Base-by-base conservation (phyloP, 2,113 vertebrate genomes). In the Arvicanthis niloticus region DNA sequence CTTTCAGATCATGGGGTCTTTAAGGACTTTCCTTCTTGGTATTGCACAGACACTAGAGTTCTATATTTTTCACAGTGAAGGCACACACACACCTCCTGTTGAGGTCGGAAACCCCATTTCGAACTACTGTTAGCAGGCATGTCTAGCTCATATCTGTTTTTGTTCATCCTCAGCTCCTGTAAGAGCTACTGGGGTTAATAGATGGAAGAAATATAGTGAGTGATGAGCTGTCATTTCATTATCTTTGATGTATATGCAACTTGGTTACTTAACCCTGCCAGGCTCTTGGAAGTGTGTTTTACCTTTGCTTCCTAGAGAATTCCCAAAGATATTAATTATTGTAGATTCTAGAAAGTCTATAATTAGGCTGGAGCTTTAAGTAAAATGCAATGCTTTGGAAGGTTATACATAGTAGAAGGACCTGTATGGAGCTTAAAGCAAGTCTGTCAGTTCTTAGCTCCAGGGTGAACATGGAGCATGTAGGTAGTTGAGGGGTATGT, bases 61-160 rank as follows among this genome's bases (percentile, higher is more conserved):
- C 16, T 22, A 89, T 68, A 24, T 51, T 95, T 95, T 95, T 88
- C 13, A 88, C 19, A 76, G 37, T 62, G 56, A 96, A 21, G 62
- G 29, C 12, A 42, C 45, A 12, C 3, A 9, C 3, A 21, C n/a
- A 3, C 48, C 73, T 86, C 7, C 17, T 78, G 12, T 90, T 58
- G 56, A 4, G 48, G 12, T 51, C 45, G 42, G 22, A 48, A 70
- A 7, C 0, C 29, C 9, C 7, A n/a, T 91, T 92, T 31, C 51
- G 16, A 56, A 48, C 19, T 21, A 62, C 22, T 51, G 82, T 81
- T 92, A 45, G 62, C 72, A 86, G 53, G 37, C 26, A 11, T 31
- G 56, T 84, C 72, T 89, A 80, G 70, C 81, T 86, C 62, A 82
- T 0, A 67, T 22, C 78, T 94, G 37, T 80, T 76, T 88, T 72